Base-by-base conservation (phyloP, 2,113 vertebrate genomes). In the Menura novaehollandiae region DNA sequence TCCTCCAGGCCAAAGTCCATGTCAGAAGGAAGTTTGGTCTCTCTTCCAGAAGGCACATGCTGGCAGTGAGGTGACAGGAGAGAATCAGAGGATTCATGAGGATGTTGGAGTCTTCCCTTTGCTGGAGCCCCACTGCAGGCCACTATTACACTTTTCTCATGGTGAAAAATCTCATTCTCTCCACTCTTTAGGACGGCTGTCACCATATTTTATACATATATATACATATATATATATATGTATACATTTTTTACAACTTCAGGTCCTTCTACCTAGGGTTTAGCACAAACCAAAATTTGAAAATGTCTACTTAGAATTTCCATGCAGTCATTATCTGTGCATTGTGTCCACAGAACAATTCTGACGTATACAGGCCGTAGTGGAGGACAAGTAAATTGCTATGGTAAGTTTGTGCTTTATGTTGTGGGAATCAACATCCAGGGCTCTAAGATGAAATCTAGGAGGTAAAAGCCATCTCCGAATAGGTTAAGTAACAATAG, bases 1-100 rank as follows among this genome's bases (percentile, higher is more conserved):
- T 12, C 26, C 9, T 58, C 28, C 44, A 35, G 30, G 19, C 8
- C 32, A 52, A 60, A 56, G 6, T 19, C n/a, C 41, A 6, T 0
- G 0, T 6, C 43, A 64, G n/a, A 60, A 79, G 17, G 27, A 69
- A 72, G 14, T 67, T n/a, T 3, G 1, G 6, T n/a, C 9, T 6
- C 23, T 58, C 22, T 71, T 30, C 43, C 43, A 71, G 60, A 66
- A 63, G 21, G 71, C 12, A 26, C 0, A 0, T 24, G 3, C 17
- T 94, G 47, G 5, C 35, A 72, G 23, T 0, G 0, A 44, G 43
- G 20, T 66, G 12, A 20, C 28, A 55, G 19, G 11, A 75, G 26
- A 88, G 35, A 60, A 75, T 5, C 30, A 63, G 22, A 66, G 23
- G 27, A 43, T 33, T 55, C 46, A 55, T 27, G 37, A 73, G 8